phyloP scores from a whole-genome alignment of 2,797 vertebrate genomes.

The Cuniculus paca region DNA sequence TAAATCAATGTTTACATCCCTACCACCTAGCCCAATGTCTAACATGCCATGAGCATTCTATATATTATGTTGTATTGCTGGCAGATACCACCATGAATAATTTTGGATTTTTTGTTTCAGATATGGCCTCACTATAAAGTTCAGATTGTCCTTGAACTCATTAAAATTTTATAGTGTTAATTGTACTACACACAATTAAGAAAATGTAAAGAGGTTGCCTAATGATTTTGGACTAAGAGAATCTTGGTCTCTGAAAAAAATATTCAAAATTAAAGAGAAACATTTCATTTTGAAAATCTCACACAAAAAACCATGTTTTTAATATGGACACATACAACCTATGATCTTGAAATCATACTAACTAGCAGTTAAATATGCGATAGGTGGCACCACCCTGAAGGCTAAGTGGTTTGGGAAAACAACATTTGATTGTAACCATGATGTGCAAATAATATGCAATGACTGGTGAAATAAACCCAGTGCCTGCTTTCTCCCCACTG shows the following conservation, averaged over 20 bases:
- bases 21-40: neutral
- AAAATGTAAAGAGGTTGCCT: neutral
- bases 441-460: neutral
- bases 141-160: neutral
- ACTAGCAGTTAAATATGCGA: neutral
- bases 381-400: neutral
- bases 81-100: neutral
- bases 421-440: neutral
- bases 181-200: neutral
- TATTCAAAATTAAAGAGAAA: neutral
- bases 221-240: neutral
- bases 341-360: neutral
- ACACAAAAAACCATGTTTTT: neutral
- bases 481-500: constrained; percentile 24
- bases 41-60: neutral
- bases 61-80: neutral
- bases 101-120: neutral
- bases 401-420: constrained; percentile 60
- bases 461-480: constrained; percentile 35
- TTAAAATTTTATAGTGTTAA: neutral
- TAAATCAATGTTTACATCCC: neutral
- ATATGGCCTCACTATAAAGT: neutral
- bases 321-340: neutral
- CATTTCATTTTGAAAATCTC: neutral
- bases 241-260: neutral